Percentiles rank a stretch among this genome's conserved stretches.
Evolutionary conservation across 2,888 invertebrate species (phyloP).

Genomic region (Drosophila infuscata): DNA sequence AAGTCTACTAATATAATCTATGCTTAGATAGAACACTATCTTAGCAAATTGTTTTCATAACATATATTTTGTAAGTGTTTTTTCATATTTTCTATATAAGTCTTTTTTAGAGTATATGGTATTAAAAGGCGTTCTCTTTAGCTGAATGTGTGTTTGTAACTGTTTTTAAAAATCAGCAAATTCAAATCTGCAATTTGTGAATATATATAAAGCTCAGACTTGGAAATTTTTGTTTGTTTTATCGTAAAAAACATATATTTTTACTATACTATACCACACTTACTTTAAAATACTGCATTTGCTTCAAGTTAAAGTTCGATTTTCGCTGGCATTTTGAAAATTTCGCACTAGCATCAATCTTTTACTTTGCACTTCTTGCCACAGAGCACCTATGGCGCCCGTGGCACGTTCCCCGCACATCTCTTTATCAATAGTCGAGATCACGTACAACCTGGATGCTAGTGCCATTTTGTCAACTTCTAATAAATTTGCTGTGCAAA

Average conservation of each 20-base stretch:
- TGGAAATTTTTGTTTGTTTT: not conserved
- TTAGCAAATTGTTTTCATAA: not conserved
- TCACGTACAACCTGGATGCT: conserved; percentile 46
- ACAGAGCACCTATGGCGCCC: not conserved
- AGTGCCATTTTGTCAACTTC: conserved; percentile 64
- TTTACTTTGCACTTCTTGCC: conserved; percentile 22
- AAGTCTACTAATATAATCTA: not conserved
- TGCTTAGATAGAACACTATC: not conserved
- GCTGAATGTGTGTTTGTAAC: not conserved
- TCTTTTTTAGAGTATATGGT: too few relatives aligned
- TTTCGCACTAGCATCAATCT: conserved; percentile 25
- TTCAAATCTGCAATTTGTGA: not conserved
- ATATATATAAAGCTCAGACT: not conserved
- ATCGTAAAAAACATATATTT: not conserved
- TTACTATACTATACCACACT: not conserved
- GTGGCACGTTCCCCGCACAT: not conserved
- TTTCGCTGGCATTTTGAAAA: conserved; percentile 9
- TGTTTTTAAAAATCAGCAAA: not conserved
- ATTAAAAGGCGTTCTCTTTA: not conserved
- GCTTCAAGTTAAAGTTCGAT: not conserved
- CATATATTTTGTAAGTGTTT: too few relatives aligned
- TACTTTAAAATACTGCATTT: not conserved
- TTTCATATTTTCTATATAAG: too few relatives aligned
- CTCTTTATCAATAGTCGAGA: conserved; percentile 41
- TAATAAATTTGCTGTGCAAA: conserved; percentile 55